Conservation (phyloP, 2,888 invertebrate species). For the Steinernema scapterisci region DNA sequence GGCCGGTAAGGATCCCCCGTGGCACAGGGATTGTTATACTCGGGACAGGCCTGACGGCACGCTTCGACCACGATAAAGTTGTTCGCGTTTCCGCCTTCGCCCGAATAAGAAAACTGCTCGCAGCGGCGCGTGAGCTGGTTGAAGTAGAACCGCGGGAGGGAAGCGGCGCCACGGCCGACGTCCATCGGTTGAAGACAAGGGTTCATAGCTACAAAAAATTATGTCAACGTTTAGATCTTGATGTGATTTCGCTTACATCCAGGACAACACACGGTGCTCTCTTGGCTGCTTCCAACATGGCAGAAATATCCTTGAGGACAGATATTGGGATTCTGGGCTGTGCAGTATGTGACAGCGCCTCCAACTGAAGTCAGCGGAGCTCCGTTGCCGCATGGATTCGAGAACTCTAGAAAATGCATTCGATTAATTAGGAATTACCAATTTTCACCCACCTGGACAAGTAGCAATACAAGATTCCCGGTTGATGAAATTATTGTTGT, state of each 20-base stretch:
- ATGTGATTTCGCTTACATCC: conserved; percentile 11
- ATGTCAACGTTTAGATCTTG: neutral
- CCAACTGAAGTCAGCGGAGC: conserved; percentile 22
- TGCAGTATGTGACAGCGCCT: conserved; percentile 27
- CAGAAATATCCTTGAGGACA: conserved; percentile 13
- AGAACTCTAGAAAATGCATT: conserved; percentile 14
- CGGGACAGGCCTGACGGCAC: conserved; percentile 5
- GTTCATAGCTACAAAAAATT: neutral
- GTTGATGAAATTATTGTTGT: conserved; percentile 46
- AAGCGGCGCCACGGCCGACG: neutral
- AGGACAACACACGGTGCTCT: neutral
- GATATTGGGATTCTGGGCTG: conserved; percentile 25
- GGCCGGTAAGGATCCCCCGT: neutral
- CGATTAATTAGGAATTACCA: neutral
- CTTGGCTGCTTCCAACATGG: conserved; percentile 3
- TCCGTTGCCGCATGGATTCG: conserved; percentile 37
- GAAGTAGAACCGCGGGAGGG: conserved; percentile 10
- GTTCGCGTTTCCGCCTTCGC: conserved; percentile 15
- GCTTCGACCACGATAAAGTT: conserved; percentile 10
- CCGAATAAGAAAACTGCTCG: conserved; percentile 7
- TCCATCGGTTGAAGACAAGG: neutral
- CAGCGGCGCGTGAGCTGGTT: conserved; percentile 15
- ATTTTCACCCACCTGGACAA: conserved; percentile 2
- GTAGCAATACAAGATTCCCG: conserved; percentile 22
- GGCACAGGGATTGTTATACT: conserved; percentile 14